Conservation (phyloP, 2,113 vertebrate species). For the Carollia perspicillata region DNA sequence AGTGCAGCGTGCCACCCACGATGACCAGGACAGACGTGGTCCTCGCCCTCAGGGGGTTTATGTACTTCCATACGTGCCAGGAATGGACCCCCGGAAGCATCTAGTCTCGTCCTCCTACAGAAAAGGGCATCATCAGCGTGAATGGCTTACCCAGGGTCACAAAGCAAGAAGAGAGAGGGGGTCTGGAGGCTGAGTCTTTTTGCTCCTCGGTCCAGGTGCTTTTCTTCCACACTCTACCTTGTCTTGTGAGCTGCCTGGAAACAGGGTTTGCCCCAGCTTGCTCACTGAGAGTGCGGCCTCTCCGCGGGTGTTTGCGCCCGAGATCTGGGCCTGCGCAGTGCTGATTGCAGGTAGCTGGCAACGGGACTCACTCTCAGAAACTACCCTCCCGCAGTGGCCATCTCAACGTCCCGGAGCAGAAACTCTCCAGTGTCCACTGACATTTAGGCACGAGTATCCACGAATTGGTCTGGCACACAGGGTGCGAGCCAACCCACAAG, state of each 20-base stretch:
- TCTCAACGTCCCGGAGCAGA: not conserved
- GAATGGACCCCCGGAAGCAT: not conserved
- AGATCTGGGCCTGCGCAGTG: too few relatives aligned
- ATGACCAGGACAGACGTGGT: too few relatives aligned
- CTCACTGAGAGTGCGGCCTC: not conserved
- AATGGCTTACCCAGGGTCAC: not conserved
- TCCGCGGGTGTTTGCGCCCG: not conserved
- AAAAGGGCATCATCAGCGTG: not conserved
- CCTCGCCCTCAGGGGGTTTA: not conserved
- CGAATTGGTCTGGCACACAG: not conserved
- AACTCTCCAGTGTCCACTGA: constrained; percentile 3
- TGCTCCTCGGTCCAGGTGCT: not conserved
- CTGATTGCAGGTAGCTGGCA: not conserved
- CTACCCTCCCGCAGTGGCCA: not conserved
- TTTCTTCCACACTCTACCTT: not conserved
- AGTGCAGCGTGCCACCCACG: constrained; percentile 82
- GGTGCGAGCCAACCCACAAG: not conserved
- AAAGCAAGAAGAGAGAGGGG: not conserved
- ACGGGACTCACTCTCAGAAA: not conserved
- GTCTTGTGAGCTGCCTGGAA: not conserved
- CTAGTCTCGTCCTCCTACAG: not conserved
- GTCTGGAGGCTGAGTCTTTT: not conserved
- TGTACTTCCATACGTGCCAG: not conserved
- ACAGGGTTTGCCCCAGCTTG: not conserved
- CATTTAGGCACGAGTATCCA: not conserved